Percentiles rank a stretch among this genome's conserved stretches.
Evolutionary conservation across 53 echinoderm and acorn worm species (phyloP).

Genomic region (Glandiceps talaboti): DNA sequence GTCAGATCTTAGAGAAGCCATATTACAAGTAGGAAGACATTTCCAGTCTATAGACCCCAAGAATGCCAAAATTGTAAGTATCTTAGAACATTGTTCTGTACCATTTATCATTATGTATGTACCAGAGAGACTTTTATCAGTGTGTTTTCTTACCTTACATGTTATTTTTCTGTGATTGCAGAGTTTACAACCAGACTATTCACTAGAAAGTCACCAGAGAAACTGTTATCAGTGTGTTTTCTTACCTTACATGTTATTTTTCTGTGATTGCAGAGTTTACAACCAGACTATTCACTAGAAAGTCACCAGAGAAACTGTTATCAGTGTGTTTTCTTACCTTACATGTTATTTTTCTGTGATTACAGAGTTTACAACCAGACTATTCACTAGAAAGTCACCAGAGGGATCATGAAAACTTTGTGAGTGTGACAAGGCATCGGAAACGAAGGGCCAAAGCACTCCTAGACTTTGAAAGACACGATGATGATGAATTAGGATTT

Average conservation of each 20-base stretch:
- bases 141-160: too few relatives aligned
- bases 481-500: conserved; percentile 97
- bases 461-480: conserved; percentile 97
- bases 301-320: conserved; percentile 97
- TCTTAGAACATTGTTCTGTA: too few relatives aligned
- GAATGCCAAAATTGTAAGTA: conserved; percentile 89
- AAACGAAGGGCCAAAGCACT: conserved; percentile 89
- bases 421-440: conserved; percentile 76
- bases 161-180: conserved; percentile 9
- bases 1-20: conserved; percentile 81
- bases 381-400: conserved; percentile 95
- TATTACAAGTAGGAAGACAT: conserved; percentile 84
- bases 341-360: background rate
- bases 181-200: conserved; percentile 85
- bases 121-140: too few relatives aligned
- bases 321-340: too few relatives aligned
- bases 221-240: too few relatives aligned
- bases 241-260: background rate
- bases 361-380: conserved; percentile 72
- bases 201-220: conserved; percentile 88
- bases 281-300: conserved; percentile 87
- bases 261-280: conserved; percentile 37
- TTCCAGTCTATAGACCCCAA: conserved; percentile 97
- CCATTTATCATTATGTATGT: too few relatives aligned
- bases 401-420: conserved; percentile 97